Conservation (phyloP, 2,888 invertebrate genomes). For the Dasypogon diadema region DNA sequence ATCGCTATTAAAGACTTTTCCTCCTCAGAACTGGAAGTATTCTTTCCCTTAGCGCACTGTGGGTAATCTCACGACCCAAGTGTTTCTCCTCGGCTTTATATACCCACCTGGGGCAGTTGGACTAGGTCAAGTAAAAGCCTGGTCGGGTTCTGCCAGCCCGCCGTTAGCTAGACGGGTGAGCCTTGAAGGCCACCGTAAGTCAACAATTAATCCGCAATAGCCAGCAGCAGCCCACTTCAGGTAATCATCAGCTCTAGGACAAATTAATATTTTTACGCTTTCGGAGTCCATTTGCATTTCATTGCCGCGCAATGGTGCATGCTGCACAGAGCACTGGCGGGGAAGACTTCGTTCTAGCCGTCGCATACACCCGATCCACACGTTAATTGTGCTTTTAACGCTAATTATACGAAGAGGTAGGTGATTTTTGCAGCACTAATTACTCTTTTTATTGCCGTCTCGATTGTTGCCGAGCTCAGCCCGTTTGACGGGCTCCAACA, state of each 20-base stretch:
- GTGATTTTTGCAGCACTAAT: not conserved
- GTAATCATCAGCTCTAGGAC: conserved; percentile 30
- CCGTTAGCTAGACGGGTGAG: not conserved
- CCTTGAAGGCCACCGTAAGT: not conserved
- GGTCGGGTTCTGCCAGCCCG: conserved; percentile 7
- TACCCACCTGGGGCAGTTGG: not conserved
- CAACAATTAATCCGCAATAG: conserved; percentile 25
- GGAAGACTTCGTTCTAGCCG: not conserved
- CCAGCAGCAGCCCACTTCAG: not conserved
- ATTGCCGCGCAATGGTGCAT: not conserved
- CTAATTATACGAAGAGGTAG: conserved; percentile 18
- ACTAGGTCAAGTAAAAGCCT: conserved; percentile 12
- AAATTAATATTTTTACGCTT: conserved; percentile 29
- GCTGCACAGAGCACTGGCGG: not conserved
- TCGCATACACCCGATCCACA: not conserved
- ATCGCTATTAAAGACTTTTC: not conserved
- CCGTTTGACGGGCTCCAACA: too few relatives aligned
- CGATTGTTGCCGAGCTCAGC: too few relatives aligned
- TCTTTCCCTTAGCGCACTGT: not conserved
- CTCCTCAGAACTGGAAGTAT: too few relatives aligned
- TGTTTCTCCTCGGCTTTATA: not conserved
- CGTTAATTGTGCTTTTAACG: conserved; percentile 21
- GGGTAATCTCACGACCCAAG: not conserved
- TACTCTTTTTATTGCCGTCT: too few relatives aligned
- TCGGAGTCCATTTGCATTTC: conserved; percentile 24